Evolutionary conservation across 2,113 vertebrate species (phyloP).

Genomic region (Okapia johnstoni): DNA sequence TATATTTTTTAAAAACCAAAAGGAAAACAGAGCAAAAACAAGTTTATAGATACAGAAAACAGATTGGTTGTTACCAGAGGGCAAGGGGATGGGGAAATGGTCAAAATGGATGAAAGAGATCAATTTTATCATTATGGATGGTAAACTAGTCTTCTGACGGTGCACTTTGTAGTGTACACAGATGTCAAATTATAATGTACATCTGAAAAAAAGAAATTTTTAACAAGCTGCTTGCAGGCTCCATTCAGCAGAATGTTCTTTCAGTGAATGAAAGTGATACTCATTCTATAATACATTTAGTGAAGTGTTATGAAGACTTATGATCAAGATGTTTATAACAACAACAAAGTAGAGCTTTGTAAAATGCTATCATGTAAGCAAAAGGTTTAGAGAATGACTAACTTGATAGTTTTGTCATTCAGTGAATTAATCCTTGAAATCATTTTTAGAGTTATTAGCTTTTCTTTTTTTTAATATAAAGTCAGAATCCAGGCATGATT

Average conservation of each 20-base stretch:
- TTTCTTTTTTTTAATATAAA: neutral
- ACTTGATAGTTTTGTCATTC: neutral
- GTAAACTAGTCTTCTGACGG: neutral
- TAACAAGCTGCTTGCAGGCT: neutral
- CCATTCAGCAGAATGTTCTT: neutral
- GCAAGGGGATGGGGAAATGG: neutral
- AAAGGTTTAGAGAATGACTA: neutral
- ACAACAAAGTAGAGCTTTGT: neutral
- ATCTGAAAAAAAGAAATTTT: neutral
- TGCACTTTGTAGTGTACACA: neutral
- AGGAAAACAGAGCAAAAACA: neutral
- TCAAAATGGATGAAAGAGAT: neutral
- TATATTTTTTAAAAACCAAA: neutral
- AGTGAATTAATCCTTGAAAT: conserved; percentile 9
- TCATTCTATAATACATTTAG: neutral
- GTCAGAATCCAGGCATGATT: neutral
- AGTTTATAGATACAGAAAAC: neutral
- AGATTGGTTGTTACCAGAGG: neutral
- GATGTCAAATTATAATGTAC: neutral
- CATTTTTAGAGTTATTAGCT: neutral
- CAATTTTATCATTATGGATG: neutral
- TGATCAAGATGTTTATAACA: neutral
- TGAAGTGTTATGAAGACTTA: neutral
- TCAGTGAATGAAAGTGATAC: neutral
- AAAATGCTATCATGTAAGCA: neutral